A percentile compares a stretch with the other conserved stretches of the same genome.
phyloP scores from a whole-genome alignment of 2,797 vertebrate genomes.

The Discoglossus pictus region DNA sequence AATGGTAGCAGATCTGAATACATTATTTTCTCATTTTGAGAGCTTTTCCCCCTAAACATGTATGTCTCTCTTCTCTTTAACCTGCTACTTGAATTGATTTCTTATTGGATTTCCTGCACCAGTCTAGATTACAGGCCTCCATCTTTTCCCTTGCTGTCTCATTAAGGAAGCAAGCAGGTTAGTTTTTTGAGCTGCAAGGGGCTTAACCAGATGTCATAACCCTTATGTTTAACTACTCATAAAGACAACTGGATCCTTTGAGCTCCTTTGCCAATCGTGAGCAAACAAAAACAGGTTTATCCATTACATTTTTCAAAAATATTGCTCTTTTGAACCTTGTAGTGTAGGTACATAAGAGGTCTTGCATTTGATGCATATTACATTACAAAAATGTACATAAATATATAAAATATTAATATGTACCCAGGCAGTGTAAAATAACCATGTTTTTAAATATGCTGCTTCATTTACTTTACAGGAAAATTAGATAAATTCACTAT shows the following conservation, averaged over 20 bases:
- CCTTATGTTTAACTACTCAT: constrained; percentile 26
- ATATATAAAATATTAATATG: too few species aligned
- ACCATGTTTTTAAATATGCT: neutral
- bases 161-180: constrained; percentile 42
- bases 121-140: constrained; percentile 37
- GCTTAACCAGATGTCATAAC: constrained; percentile 40
- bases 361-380: too few species aligned
- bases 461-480: neutral
- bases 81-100: constrained; percentile 35
- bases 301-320: too few species aligned
- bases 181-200: constrained; percentile 20
- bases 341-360: too few species aligned
- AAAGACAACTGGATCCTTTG: constrained; percentile 15
- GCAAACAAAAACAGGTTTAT: too few species aligned
- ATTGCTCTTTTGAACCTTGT: too few species aligned
- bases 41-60: too few species aligned
- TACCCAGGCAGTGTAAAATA: neutral
- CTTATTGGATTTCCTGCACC: constrained; percentile 37
- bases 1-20: too few species aligned
- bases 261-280: neutral
- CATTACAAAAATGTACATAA: too few species aligned
- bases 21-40: too few species aligned
- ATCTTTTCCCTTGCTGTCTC: constrained; percentile 45
- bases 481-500: neutral
- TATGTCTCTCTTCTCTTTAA: constrained; percentile 17